Conservation (phyloP, 2,888 invertebrate species). For the Coelogynopora nodosa region DNA sequence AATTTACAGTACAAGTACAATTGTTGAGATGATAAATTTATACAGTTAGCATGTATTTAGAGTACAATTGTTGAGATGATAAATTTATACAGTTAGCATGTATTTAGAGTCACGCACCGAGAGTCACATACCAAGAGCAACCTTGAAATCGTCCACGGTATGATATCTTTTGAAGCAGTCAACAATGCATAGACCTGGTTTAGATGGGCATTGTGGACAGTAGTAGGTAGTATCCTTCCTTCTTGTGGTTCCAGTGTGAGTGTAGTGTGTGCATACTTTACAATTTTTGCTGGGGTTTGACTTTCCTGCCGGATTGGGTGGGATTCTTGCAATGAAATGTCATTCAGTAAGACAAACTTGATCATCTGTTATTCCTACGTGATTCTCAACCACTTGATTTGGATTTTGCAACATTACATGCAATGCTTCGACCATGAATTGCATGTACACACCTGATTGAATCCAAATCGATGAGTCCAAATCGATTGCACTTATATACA, state of each 20-base stretch:
- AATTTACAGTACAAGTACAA: constrained; percentile 31
- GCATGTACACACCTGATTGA: constrained; percentile 31
- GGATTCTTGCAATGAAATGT: constrained; percentile 25
- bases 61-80: constrained; percentile 24
- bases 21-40: constrained; percentile 27
- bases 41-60: constrained; percentile 28
- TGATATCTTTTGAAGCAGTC: constrained; percentile 31
- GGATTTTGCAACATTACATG: constrained; percentile 28
- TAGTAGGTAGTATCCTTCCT: constrained; percentile 31
- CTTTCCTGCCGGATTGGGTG: constrained; percentile 24
- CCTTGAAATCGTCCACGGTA: constrained; percentile 20
- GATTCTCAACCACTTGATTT: constrained; percentile 31
- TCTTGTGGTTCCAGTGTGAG: constrained; percentile 23
- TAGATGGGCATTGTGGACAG: constrained; percentile 24
- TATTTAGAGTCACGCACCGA: constrained; percentile 18
- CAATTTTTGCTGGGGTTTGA: constrained; percentile 17
- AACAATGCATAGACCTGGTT: constrained; percentile 31
- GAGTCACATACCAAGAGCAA: constrained; percentile 28
- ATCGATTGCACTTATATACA: too few relatives aligned
- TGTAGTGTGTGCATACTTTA: constrained; percentile 31
- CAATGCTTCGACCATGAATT: constrained; percentile 25
- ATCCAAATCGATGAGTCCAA: too few relatives aligned
- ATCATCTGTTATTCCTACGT: constrained; percentile 28
- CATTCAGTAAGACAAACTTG: constrained; percentile 25
- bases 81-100: constrained; percentile 10